A percentile compares a stretch with the other conserved stretches of the same genome.
phyloP scores from a whole-genome alignment of 1,140 invertebrate species.

The Daktulosphaira vitifoliae region DNA sequence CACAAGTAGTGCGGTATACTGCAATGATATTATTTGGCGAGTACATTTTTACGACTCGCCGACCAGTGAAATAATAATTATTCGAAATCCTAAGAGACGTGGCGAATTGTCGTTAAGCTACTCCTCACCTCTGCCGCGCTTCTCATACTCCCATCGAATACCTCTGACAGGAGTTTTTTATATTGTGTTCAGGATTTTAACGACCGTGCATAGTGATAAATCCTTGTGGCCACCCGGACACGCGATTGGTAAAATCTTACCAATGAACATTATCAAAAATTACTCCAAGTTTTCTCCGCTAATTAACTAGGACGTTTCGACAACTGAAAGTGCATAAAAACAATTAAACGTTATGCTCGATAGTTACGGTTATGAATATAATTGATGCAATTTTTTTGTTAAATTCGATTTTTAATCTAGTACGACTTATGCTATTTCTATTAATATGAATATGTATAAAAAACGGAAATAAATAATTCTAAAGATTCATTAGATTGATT shows the following conservation, averaged over 20 bases:
- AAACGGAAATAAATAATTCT: too few species aligned
- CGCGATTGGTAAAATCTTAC: not conserved
- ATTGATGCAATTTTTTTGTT: too few species aligned
- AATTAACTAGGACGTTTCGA: too few species aligned
- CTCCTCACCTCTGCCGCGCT: not conserved
- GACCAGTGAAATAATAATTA: conserved; percentile 8
- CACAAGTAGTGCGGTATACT: not conserved
- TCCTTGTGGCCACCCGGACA: conserved; percentile 24
- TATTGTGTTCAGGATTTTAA: conserved; percentile 13
- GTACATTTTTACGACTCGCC: conserved; percentile 13
- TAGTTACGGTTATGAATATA: too few species aligned
- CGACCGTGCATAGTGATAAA: conserved; percentile 25
- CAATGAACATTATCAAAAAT: not conserved
- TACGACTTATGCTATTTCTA: too few species aligned
- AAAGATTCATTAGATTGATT: too few species aligned
- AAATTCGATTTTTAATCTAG: too few species aligned
- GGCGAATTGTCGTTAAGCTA: not conserved
- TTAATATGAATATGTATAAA: too few species aligned
- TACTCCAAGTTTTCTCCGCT: too few species aligned
- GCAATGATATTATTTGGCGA: conserved; percentile 16
- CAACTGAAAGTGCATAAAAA: too few species aligned
- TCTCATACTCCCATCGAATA: not conserved
- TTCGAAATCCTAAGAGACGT: conserved; percentile 15
- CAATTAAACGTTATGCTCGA: too few species aligned
- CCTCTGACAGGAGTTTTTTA: conserved; percentile 25